Conservation (phyloP, 2,888 invertebrate species). For the Mythimna pallens region DNA sequence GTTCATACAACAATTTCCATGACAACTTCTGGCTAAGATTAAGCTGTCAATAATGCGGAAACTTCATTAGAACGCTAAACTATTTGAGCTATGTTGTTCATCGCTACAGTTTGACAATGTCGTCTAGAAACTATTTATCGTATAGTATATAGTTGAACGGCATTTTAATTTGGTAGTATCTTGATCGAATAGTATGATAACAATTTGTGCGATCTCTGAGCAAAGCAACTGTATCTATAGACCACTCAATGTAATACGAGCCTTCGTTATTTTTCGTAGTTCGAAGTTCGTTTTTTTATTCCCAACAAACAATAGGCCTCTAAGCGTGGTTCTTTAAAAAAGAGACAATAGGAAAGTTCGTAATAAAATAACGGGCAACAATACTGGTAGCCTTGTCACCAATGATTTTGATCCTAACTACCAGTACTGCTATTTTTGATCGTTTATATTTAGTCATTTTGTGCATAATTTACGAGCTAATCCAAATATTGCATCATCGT, state of each 20-base stretch:
- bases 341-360: not conserved
- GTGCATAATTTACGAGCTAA: no score
- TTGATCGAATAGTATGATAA: not conserved
- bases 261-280: not conserved
- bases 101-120: constrained; percentile 37
- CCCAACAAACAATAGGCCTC: constrained; percentile 2
- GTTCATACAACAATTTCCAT: not conserved
- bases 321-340: not conserved
- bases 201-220: not conserved
- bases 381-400: not conserved
- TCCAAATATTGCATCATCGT: not conserved
- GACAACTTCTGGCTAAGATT: constrained; percentile 3
- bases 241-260: not conserved
- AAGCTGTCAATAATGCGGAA: constrained; percentile 50
- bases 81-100: constrained; percentile 27
- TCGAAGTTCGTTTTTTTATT: constrained; percentile 3
- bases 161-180: not conserved
- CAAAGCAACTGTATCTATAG: not conserved
- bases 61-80: constrained; percentile 47
- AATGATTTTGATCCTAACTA: not conserved
- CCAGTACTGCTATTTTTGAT: not conserved
- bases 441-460: not conserved
- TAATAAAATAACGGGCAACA: not conserved
- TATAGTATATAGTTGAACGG: not conserved
- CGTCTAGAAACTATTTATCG: constrained; percentile 44